Evolutionary conservation across 2,888 invertebrate genomes (phyloP), one percentile per base, ranked within the genome.

Genomic region (Macaria notata): DNA sequence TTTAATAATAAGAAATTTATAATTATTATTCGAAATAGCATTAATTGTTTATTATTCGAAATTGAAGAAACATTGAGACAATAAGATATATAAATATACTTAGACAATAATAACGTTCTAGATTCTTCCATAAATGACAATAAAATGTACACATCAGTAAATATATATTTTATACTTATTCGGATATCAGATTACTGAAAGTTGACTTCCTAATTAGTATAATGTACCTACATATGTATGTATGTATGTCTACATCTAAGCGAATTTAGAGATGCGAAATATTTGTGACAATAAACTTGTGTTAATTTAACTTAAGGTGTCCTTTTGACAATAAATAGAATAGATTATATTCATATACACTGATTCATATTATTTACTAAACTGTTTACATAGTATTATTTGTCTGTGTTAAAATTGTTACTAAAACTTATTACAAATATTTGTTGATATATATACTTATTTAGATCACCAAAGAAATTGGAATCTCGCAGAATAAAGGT

Each of bases 1-100:
- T n/a, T 31, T 70, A 75, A 74, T 67, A 71, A 61, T 65, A 66
- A 62, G 63, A 68, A 64, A 61, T 65, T 69, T 65, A 69, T 19
- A 64, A 70, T 72, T 67, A 68, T 62, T 72, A 64, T 19, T 19
- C 19, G 19, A 19, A 19, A 19, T 19, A 19, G 19, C 19, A 19
- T 19, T 19, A 19, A 19, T 19, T 19, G 19, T 19, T 19, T 19
- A 19, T 19, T 19, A 19, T 19, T 19, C 19, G 19, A 19, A 19
- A 19, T 19, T 19, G 19, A 19, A 19, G 19, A 19, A 19, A 19
- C 19, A 19, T 19, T 19, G 1, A 19, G 33, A 66, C 60, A 66
- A 66, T 69, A 64, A 66, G 61, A 68, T 63, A 61, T 63, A 65
- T 57, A 63, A 62, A 48, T 50, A 64, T 55, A 63, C 38, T 63